Conservation (phyloP, 2,888 invertebrate genomes). For the Dione vanillae region DNA sequence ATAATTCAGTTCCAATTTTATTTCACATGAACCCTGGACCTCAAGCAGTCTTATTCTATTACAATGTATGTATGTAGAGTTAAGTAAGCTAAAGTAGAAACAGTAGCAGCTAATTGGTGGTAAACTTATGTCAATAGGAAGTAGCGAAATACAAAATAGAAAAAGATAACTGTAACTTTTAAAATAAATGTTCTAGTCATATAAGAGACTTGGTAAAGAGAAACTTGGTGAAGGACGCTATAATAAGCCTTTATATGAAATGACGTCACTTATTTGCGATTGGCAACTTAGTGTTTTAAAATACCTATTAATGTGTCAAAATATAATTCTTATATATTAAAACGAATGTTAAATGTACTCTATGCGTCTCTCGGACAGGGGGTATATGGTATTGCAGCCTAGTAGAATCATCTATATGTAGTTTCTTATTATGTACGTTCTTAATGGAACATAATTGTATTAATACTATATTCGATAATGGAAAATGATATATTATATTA, state of each 20-base stretch:
- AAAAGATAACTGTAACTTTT: constrained; percentile 72
- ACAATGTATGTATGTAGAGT: constrained; percentile 83
- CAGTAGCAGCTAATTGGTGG: constrained; percentile 80
- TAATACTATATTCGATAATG: constrained; percentile 79
- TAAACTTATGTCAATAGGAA: constrained; percentile 83
- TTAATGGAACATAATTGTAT: constrained; percentile 72
- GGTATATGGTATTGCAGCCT: constrained; percentile 77
- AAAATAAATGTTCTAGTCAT: constrained; percentile 77
- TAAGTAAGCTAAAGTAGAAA: constrained; percentile 75
- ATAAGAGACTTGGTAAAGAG: constrained; percentile 74
- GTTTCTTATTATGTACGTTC: constrained; percentile 76
- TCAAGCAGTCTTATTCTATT: constrained; percentile 66
- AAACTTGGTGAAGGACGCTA: constrained; percentile 84
- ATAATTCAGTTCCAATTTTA: constrained; percentile 56
- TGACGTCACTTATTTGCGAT: constrained; percentile 79
- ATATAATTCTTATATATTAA: constrained; percentile 68
- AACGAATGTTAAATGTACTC: constrained; percentile 73
- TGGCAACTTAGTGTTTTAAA: constrained; percentile 80
- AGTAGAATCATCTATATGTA: constrained; percentile 79
- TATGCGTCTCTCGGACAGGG: constrained; percentile 74
- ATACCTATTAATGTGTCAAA: constrained; percentile 72
- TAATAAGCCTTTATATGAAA: constrained; percentile 79
- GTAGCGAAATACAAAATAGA: constrained; percentile 75
- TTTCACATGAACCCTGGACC: constrained; percentile 63
- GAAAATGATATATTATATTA: constrained; percentile 81